These are phyloP conservation scores for Atherinomorus stipes DNA, from an alignment of 2,113 vertebrate species.

Conservation along the genomic window DNA sequence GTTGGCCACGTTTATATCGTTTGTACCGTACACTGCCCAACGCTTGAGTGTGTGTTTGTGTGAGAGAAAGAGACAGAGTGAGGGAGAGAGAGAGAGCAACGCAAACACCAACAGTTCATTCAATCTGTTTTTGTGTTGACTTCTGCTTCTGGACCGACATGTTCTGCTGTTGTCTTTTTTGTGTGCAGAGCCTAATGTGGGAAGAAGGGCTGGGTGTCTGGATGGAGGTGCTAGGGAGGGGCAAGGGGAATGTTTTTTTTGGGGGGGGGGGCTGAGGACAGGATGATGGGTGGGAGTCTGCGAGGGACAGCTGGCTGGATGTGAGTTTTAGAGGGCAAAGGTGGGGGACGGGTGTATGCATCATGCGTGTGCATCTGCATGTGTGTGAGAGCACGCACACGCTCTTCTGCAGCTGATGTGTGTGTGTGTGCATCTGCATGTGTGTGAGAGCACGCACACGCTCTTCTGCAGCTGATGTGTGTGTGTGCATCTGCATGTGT, in stretches of 20 bases:
- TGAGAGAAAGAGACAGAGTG: too few relatives aligned
- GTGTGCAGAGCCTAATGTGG: constrained; percentile 40
- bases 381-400: too few relatives aligned
- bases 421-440: too few relatives aligned
- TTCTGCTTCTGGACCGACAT: constrained; percentile 44
- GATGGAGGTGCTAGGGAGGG: constrained; percentile 54
- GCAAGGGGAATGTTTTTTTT: constrained; percentile 41
- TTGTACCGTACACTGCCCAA: too few relatives aligned
- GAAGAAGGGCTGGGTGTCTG: constrained; percentile 79
- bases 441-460: too few relatives aligned
- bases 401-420: too few relatives aligned
- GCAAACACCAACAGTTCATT: constrained; percentile 15
- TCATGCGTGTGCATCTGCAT: constrained; percentile 28
- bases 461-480: too few relatives aligned
- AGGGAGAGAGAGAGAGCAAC: neutral
- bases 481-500: too few relatives aligned
- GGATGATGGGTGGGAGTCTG: constrained; percentile 64
- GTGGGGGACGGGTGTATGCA: constrained; percentile 23
- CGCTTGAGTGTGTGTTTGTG: neutral
- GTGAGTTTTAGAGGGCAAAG: constrained; percentile 43
- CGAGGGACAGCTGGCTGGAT: constrained; percentile 54
- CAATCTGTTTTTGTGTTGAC: constrained; percentile 18
- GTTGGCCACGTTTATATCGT: too few relatives aligned
- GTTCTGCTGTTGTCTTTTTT: constrained; percentile 56
- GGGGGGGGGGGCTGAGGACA: constrained; percentile 33